Evolutionary conservation across 2,888 invertebrate genomes (phyloP).

Genomic region (Smittia sp.): DNA sequence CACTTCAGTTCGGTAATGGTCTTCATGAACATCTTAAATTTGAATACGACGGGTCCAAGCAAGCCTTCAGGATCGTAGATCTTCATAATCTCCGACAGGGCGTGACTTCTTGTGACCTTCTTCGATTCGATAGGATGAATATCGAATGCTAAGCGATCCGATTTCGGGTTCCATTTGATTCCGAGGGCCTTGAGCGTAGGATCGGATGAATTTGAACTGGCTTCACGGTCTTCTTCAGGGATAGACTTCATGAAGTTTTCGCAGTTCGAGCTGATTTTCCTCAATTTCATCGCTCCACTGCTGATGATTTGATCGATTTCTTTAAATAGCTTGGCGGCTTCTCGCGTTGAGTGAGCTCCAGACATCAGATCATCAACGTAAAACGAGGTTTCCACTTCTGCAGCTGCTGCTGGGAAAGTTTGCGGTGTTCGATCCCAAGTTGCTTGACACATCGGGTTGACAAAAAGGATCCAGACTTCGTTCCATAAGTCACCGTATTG

Average conservation of each 20-base stretch:
- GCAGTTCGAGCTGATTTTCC: neutral
- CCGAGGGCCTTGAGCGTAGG: neutral
- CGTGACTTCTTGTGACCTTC: neutral
- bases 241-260: neutral
- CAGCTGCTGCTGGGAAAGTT: conserved; percentile 21
- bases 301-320: neutral
- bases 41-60: neutral
- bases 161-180: neutral
- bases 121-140: neutral
- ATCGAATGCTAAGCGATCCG: neutral
- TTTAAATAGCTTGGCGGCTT: neutral
- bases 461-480: conserved; percentile 14
- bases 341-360: neutral
- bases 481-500: conserved; percentile 37
- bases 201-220: no score
- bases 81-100: neutral
- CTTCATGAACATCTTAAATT: neutral
- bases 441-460: conserved; percentile 42
- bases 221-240: neutral
- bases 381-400: conserved; percentile 21
- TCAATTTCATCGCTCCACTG: neutral
- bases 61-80: neutral
- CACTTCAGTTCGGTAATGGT: neutral
- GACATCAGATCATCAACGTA: conserved; percentile 35
- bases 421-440: conserved; percentile 42